These are phyloP conservation scores for Laothoe populi DNA, from an alignment of 2,888 invertebrate genomes.

Conservation along the genomic window DNA sequence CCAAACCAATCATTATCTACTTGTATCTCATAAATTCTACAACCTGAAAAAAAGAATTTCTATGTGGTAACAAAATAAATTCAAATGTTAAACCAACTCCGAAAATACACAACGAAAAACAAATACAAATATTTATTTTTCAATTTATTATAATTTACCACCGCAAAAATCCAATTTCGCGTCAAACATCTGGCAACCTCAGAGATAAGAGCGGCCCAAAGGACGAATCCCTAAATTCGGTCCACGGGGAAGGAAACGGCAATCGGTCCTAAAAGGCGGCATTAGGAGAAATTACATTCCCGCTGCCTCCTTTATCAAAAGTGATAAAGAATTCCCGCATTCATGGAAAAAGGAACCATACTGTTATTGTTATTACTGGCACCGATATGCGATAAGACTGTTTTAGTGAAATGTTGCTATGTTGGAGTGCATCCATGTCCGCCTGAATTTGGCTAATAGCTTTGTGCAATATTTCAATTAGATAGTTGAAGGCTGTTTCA, in stretches of 20 bases:
- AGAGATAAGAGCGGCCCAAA: conserved; percentile 53
- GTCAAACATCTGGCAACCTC: conserved; percentile 26
- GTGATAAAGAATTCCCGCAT: conserved; percentile 55
- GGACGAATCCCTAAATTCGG: conserved; percentile 50
- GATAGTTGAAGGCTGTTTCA: conserved; percentile 11
- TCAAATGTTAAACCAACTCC: not conserved
- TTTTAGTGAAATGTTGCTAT: conserved; percentile 9
- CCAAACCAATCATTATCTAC: no score
- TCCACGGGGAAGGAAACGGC: conserved; percentile 51
- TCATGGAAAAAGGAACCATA: conserved; percentile 46
- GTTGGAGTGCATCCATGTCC: conserved; percentile 18
- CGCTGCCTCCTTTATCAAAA: conserved; percentile 54
- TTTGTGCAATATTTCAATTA: conserved; percentile 9
- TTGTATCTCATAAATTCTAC: no score
- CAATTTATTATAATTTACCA: conserved; percentile 21
- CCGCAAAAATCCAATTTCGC: conserved; percentile 27
- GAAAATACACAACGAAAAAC: not conserved
- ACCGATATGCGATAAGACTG: not conserved
- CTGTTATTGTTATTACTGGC: conserved; percentile 49
- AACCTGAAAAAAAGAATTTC: no score
- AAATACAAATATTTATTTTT: conserved; percentile 18
- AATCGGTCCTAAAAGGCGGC: conserved; percentile 55
- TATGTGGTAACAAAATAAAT: not conserved
- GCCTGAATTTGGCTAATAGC: not conserved
- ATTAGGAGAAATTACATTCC: conserved; percentile 62